phyloP scores from a whole-genome alignment of 2,113 vertebrate genomes.

The Hippocampus barbouri region DNA sequence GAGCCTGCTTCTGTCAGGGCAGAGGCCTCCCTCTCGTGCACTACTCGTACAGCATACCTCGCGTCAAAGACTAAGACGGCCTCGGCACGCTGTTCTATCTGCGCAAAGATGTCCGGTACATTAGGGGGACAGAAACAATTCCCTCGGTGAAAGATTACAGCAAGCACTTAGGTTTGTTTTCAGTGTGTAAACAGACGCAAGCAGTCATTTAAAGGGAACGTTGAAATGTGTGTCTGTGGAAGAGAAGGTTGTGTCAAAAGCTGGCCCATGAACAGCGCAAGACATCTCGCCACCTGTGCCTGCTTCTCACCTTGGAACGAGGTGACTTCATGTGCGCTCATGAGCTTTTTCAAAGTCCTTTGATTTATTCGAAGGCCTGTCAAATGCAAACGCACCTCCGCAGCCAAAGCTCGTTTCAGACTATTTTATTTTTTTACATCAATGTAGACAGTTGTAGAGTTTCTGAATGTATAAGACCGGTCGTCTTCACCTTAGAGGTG shows the following conservation, averaged over 20 bases:
- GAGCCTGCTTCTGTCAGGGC: conserved; percentile 95
- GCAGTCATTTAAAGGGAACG: conserved; percentile 72
- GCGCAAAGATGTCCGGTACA: conserved; percentile 23
- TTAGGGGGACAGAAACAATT: conserved; percentile 41
- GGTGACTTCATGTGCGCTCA: conserved; percentile 16
- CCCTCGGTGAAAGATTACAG: conserved; percentile 50
- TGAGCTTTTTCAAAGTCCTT: conserved; percentile 47
- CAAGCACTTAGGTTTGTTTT: conserved; percentile 78
- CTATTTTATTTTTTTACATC: conserved; percentile 20
- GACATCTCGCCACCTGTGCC: conserved; percentile 50
- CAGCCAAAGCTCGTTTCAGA: conserved; percentile 46
- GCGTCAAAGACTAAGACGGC: conserved; percentile 69
- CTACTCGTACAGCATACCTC: conserved; percentile 85
- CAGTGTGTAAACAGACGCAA: conserved; percentile 41
- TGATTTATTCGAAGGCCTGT: conserved; percentile 37
- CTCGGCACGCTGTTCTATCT: conserved; percentile 4
- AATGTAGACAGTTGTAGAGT: conserved; percentile 59
- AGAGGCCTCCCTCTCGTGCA: conserved; percentile 88
- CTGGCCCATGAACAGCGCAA: conserved; percentile 33
- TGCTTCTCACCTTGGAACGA: conserved; percentile 35
- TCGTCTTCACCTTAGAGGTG: conserved; percentile 26
- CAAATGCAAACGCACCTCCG: conserved; percentile 29
- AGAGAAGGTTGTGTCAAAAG: conserved; percentile 13
- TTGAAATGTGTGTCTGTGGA: conserved; percentile 50
- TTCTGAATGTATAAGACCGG: conserved; percentile 57